Conservation (phyloP, 2,113 vertebrate species). For the Hydrochoerus hydrochaeris region DNA sequence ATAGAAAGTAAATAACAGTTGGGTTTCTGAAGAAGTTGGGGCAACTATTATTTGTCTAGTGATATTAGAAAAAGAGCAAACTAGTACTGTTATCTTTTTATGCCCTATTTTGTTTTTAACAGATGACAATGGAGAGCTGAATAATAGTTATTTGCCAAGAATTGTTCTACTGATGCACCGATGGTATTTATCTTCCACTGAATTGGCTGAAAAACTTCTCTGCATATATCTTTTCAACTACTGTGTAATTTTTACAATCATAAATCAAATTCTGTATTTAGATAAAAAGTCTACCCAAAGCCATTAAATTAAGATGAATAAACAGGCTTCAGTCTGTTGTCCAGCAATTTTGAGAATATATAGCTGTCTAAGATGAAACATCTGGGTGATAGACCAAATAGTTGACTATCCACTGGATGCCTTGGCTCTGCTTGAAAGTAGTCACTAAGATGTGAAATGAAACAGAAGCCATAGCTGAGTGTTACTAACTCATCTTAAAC, state of each 20-base stretch:
- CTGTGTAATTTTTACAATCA: conserved; percentile 37
- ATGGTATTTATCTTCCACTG: conserved; percentile 96
- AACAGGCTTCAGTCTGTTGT: conserved; percentile 6
- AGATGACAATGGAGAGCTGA: conserved; percentile 93
- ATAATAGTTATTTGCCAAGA: conserved; percentile 90
- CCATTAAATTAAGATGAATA: conserved; percentile 55
- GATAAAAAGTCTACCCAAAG: conserved; percentile 22
- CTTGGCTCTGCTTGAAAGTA: conserved; percentile 42
- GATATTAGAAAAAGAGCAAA: neutral
- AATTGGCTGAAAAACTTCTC: conserved; percentile 95
- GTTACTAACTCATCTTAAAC: conserved; percentile 4
- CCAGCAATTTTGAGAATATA: conserved; percentile 52
- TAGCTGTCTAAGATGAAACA: conserved; percentile 56
- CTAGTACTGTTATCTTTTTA: neutral
- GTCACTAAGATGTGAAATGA: conserved; percentile 24
- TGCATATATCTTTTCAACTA: conserved; percentile 93
- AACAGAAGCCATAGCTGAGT: neutral
- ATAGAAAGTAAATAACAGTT: neutral
- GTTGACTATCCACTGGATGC: neutral
- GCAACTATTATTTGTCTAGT: neutral
- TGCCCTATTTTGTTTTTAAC: conserved; percentile 71
- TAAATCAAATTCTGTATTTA: conserved; percentile 64
- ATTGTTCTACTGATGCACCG: conserved; percentile 97
- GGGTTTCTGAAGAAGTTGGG: neutral
- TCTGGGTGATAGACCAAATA: conserved; percentile 30